Conservation (phyloP, 2,797 vertebrate genomes). For the Gymnocypris eckloni region DNA sequence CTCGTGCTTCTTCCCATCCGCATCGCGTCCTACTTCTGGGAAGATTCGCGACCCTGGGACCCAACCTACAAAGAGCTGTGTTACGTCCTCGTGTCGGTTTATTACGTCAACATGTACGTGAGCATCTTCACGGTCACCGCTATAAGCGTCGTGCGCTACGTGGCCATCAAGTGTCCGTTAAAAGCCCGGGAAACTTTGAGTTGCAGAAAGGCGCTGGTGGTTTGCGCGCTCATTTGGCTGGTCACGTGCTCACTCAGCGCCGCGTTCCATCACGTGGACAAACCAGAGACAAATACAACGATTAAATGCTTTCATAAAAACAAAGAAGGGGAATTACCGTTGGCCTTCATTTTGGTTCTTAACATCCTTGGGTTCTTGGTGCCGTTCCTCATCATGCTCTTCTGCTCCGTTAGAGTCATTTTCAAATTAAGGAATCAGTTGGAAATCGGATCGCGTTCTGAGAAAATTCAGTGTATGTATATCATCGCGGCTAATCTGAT, state of each 20-base stretch:
- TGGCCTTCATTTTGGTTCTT: conserved; percentile 47
- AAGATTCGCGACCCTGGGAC: background rate
- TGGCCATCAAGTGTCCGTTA: conserved; percentile 56
- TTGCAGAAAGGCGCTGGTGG: conserved; percentile 23
- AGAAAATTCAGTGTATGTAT: conserved; percentile 59
- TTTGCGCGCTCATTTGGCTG: conserved; percentile 55
- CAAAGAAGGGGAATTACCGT: background rate
- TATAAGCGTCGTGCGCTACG: conserved; percentile 53
- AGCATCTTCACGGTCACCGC: conserved; percentile 54
- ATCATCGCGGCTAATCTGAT: conserved; percentile 66
- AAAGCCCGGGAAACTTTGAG: conserved; percentile 16
- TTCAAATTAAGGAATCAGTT: background rate
- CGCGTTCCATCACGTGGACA: conserved; percentile 19
- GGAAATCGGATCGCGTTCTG: background rate
- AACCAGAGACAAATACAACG: background rate
- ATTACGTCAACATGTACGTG: conserved; percentile 61
- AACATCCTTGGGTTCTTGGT: conserved; percentile 50
- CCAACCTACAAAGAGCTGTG: conserved; percentile 8
- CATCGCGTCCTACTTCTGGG: conserved; percentile 37
- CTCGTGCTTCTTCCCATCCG: conserved; percentile 71
- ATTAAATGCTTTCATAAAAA: conserved; percentile 47
- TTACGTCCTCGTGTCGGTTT: conserved; percentile 25
- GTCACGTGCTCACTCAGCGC: conserved; percentile 5
- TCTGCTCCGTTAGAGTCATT: conserved; percentile 47
- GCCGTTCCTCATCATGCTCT: conserved; percentile 46